These are phyloP conservation scores for Drosophila repleta DNA, from an alignment of 1,140 invertebrate genomes.

Conservation along the genomic window DNA sequence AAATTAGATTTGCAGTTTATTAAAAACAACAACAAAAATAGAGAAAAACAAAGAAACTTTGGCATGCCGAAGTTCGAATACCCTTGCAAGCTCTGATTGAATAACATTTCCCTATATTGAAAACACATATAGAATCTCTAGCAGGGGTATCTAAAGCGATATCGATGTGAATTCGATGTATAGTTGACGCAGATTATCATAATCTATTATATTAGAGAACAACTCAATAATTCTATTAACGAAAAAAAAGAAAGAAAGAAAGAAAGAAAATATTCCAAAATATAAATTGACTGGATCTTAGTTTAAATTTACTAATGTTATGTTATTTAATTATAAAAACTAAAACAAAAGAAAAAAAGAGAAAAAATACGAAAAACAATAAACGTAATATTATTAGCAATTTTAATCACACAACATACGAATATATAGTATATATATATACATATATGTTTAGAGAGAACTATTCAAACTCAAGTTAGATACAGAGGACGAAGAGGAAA, in stretches of 20 bases:
- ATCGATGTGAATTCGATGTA: slow-evolving; percentile 11
- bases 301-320: slow-evolving; percentile 76
- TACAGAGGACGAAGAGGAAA: slow-evolving; percentile 8
- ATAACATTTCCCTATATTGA: too few relatives aligned
- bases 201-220: slow-evolving; percentile 20
- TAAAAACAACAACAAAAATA: background rate
- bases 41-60: background rate
- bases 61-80: slow-evolving; percentile 9
- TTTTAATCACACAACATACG: slow-evolving; percentile 34
- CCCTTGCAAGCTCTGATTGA: background rate
- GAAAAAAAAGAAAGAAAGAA: slow-evolving; percentile 40
- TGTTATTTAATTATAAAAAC: slow-evolving; percentile 77
- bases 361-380: slow-evolving; percentile 21
- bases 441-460: slow-evolving; percentile 17
- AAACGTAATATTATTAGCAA: slow-evolving; percentile 53
- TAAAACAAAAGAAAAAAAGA: slow-evolving; percentile 2
- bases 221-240: slow-evolving; percentile 38
- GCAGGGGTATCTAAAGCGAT: slow-evolving; percentile 3
- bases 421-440: slow-evolving; percentile 33
- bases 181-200: slow-evolving; percentile 17
- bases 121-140: background rate
- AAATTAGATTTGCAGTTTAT: slow-evolving; percentile 43
- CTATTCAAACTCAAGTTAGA: slow-evolving; percentile 22
- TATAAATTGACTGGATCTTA: slow-evolving; percentile 78
- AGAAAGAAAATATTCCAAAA: slow-evolving; percentile 66